Base-by-base conservation (phyloP, 2,113 vertebrate species). In the zebrafish (Danio rerio) region DNA sequence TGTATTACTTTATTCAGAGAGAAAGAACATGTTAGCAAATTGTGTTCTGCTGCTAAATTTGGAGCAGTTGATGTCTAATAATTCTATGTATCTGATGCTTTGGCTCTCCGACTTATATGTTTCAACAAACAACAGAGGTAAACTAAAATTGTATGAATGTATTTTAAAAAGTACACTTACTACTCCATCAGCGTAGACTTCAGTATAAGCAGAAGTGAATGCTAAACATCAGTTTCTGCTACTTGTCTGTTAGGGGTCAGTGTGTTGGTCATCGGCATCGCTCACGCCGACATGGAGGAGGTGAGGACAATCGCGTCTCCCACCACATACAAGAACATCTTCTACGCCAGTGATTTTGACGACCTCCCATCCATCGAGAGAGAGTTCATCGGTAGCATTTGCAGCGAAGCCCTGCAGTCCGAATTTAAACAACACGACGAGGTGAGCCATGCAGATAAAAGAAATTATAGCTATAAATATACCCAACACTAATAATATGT, bases 191-290 rank as follows among this genome's bases (percentile, higher is more conserved):
- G 55, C 2, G 0, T 63, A 6, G 40, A 45, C 16, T 66, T 68
- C 6, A 11, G 18, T n/a, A n/a, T n/a, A n/a, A n/a, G n/a, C n/a
- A n/a, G n/a, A n/a, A n/a, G n/a, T n/a, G n/a, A n/a, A n/a, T n/a
- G 43, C 0, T 20, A 43, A 16, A 66, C 6, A 49, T 68, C 21
- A 83, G 20, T 63, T 0, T 31, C 52, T 66, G 6, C 6, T 3
- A 43, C 7, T 58, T 50, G 65, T 85, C 12, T 79, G 20, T 86
- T 89, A 98, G 96, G 96, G 18, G 94, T 98, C 83, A 95, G 85
- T 0, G 11, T 97, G 69, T 83, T 98, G 81, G 91, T 93, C 0
- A 89, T 98, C 45, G 96, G 96, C 0, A 93, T 97, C n/a, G 90
- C 89, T 0, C 93, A 93, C 45, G 96, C 96, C 16, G 94, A 97